phyloP scores from a whole-genome alignment of 2,797 vertebrate species.

The Trachops cirrhosus region DNA sequence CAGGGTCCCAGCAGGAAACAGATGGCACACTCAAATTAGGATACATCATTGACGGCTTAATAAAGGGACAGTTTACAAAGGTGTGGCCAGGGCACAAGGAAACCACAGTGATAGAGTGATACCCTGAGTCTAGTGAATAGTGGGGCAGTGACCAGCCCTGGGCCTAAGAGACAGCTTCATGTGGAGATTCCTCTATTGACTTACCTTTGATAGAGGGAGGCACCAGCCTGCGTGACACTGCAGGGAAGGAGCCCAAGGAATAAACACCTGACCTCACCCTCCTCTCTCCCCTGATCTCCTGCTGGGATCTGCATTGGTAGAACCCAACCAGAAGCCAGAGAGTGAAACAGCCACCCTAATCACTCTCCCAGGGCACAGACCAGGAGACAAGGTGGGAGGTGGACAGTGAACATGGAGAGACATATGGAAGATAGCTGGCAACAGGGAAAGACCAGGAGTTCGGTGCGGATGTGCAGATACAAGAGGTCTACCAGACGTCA shows the following conservation, averaged over 20 bases:
- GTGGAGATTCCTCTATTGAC: background rate
- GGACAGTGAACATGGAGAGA: background rate
- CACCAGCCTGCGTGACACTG: background rate
- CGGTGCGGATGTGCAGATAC: background rate
- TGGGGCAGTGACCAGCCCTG: background rate
- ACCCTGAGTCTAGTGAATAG: background rate
- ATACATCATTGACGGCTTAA: background rate
- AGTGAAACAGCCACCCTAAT: background rate
- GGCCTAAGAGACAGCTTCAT: background rate
- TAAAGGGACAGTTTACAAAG: background rate
- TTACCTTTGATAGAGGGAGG: background rate
- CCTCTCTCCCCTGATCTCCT: background rate
- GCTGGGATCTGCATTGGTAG: background rate
- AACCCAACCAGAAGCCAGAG: background rate
- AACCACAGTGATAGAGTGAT: background rate
- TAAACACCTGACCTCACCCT: background rate
- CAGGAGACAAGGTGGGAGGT: background rate
- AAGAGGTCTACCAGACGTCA: background rate
- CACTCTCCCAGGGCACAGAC: background rate
- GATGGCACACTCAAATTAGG: background rate
- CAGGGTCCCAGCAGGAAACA: constrained; percentile 27
- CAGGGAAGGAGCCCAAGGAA: background rate
- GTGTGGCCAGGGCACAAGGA: background rate
- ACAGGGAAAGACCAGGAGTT: background rate
- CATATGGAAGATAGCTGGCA: background rate